Percentiles rank a stretch among this genome's conserved stretches.
Evolutionary conservation across 2,888 invertebrate genomes (phyloP).

Genomic region (Phanerotoma sp.): DNA sequence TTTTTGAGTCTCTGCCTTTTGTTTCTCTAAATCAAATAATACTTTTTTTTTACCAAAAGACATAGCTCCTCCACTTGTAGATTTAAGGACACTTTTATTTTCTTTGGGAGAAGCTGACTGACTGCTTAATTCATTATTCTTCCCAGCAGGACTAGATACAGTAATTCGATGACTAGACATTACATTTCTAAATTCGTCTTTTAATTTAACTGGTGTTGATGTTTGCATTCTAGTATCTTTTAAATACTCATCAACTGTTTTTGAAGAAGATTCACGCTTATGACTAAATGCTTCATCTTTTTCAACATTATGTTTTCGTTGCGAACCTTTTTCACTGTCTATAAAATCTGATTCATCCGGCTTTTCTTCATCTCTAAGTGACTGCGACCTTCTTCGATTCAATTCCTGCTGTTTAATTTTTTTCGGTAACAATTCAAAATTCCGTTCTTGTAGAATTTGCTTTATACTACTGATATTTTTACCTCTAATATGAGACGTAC

Average conservation of each 20-base stretch:
- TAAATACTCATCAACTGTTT: neutral
- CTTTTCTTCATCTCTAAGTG: neutral
- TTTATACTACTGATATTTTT: slow-evolving; percentile 23
- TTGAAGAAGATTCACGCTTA: too few relatives aligned
- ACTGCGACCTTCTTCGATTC: neutral
- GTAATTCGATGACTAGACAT: slow-evolving; percentile 22
- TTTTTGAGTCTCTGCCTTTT: too few relatives aligned
- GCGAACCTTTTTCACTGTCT: too few relatives aligned
- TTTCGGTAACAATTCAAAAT: slow-evolving; percentile 32
- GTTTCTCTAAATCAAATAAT: slow-evolving; percentile 66
- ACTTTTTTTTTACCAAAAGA: slow-evolving; percentile 67
- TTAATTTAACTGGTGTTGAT: slow-evolving; percentile 37
- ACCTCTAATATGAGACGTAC: slow-evolving; percentile 26
- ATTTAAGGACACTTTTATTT: slow-evolving; percentile 64
- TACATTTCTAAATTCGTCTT: slow-evolving; percentile 27
- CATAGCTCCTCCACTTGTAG: slow-evolving; percentile 60
- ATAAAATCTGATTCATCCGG: too few relatives aligned
- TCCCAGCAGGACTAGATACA: slow-evolving; percentile 2
- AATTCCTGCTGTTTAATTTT: slow-evolving; percentile 37
- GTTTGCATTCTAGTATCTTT: slow-evolving; percentile 29
- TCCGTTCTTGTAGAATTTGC: slow-evolving; percentile 5
- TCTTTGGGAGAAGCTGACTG: slow-evolving; percentile 42
- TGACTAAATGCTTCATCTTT: too few relatives aligned
- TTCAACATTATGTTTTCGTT: too few relatives aligned
- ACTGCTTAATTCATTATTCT: slow-evolving; percentile 32